Conservation (phyloP, 2,113 vertebrate species). For the Motacilla tschutschensis region DNA sequence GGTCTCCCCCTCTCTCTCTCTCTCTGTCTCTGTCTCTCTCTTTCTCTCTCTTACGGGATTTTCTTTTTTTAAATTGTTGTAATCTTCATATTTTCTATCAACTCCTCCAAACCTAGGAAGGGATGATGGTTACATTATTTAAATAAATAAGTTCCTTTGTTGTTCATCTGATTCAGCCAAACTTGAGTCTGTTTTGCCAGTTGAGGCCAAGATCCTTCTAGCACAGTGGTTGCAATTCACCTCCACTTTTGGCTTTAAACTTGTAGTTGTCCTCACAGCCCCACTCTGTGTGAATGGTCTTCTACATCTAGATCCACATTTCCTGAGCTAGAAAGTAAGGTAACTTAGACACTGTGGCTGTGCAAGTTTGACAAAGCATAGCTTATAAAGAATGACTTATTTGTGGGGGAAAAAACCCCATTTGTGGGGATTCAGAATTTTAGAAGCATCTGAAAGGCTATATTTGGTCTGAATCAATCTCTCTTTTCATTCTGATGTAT, state of each 20-base stretch:
- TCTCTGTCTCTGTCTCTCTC: too few relatives aligned
- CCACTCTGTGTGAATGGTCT: not conserved
- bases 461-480: not conserved
- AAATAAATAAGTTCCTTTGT: not conserved
- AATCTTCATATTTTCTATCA: not conserved
- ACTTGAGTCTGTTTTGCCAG: not conserved
- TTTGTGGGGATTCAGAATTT: not conserved
- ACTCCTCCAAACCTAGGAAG: not conserved
- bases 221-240: not conserved
- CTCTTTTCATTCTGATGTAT: not conserved
- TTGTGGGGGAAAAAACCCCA: accelerated
- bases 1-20: too few relatives aligned
- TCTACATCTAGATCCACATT: not conserved
- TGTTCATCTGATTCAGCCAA: not conserved
- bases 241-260: not conserved
- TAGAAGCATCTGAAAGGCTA: not conserved
- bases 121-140: not conserved
- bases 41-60: not conserved
- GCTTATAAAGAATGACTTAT: not conserved
- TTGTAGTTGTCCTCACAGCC: not conserved
- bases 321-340: not conserved
- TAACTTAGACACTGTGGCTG: not conserved
- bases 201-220: not conserved
- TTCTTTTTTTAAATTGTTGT: not conserved
- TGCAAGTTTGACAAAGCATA: not conserved